Conservation (phyloP, 2,113 vertebrate genomes). For the Hemiscyllium ocellatum region DNA sequence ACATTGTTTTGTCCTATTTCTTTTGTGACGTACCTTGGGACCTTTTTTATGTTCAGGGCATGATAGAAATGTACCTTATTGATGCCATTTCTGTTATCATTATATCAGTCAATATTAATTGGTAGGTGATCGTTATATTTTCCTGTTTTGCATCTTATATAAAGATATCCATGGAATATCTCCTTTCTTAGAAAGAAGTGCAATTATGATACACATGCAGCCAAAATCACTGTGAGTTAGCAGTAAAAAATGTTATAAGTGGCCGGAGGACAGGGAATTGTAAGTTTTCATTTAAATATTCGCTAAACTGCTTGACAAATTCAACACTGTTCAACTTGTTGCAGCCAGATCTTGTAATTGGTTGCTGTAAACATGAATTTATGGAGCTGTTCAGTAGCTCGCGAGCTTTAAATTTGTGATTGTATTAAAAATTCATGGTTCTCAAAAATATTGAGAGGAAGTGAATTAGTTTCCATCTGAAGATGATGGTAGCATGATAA, state of each 20-base stretch:
- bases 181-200: background rate
- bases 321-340: too few relatives aligned
- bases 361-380: background rate
- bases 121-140: background rate
- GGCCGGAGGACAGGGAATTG: too few relatives aligned
- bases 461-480: background rate
- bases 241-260: background rate
- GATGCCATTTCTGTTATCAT: background rate
- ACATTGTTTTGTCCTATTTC: background rate
- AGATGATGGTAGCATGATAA: background rate
- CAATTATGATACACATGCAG: background rate
- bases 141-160: background rate
- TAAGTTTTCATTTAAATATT: background rate
- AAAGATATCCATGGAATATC: background rate
- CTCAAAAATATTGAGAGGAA: background rate
- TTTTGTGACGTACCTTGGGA: background rate
- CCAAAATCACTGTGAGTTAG: too few relatives aligned
- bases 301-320: background rate
- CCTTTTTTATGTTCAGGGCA: background rate
- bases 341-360: background rate
- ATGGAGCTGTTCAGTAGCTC: background rate
- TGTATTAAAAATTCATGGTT: constrained; percentile 19
- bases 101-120: background rate
- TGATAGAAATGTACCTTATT: background rate
- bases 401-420: background rate